A percentile compares a stretch with the other conserved stretches of the same genome.
These are phyloP conservation scores for Rafetus swinhoei DNA, from an alignment of 2,113 vertebrate species.

Conservation along the genomic window DNA sequence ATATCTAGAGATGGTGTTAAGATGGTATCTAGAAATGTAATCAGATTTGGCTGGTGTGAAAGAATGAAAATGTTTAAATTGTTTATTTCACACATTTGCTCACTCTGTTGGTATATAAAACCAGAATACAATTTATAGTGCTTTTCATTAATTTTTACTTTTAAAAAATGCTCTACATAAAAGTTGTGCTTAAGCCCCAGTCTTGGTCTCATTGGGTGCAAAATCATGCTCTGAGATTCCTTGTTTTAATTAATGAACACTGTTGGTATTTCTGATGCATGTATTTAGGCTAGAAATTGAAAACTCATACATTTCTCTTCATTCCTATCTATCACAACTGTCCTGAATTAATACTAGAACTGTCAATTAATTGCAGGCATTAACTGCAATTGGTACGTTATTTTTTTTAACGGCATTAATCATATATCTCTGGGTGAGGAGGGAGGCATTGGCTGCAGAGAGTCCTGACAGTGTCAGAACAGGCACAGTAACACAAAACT, in stretches of 20 bases:
- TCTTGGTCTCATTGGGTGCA: neutral
- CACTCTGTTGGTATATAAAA: neutral
- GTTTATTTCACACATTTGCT: constrained; percentile 39
- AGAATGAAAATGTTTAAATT: constrained; percentile 9
- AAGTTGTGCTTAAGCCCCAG: neutral
- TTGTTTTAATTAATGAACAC: neutral
- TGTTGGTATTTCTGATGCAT: constrained; percentile 17
- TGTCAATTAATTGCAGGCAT: too few species aligned
- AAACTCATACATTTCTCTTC: neutral
- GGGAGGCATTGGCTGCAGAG: too few species aligned
- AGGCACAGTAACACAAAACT: too few species aligned
- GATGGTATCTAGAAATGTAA: neutral
- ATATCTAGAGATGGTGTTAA: neutral
- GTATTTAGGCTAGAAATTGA: neutral
- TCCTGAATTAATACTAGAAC: too few species aligned
- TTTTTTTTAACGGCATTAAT: too few species aligned
- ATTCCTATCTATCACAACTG: neutral
- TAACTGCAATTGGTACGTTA: too few species aligned
- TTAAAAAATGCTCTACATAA: constrained; percentile 11
- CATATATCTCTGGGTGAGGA: too few species aligned
- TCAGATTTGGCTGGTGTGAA: neutral
- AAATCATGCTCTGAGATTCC: constrained; percentile 1
- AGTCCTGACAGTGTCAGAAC: too few species aligned
- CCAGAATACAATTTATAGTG: neutral
- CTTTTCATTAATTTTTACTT: constrained; percentile 17